A percentile compares a stretch with the other conserved stretches of the same genome.
Conservation (phyloP, 2,113 vertebrate genomes). For the Lates calcarifer region DNA sequence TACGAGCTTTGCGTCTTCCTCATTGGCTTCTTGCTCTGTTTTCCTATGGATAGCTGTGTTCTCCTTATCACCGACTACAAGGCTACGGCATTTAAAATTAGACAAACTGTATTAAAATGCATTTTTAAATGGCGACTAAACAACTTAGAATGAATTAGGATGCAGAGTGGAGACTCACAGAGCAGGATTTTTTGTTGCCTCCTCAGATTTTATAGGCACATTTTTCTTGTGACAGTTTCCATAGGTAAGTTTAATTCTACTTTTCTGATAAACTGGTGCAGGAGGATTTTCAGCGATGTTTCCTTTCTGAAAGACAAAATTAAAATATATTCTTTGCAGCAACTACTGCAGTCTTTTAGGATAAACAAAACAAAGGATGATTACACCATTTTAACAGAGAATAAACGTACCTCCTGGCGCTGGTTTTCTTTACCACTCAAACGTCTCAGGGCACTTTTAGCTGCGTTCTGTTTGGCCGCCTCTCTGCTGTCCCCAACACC, state of each 20-base stretch:
- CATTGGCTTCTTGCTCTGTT: constrained; percentile 76
- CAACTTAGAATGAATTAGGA: not conserved
- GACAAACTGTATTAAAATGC: not conserved
- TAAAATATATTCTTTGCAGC: not conserved
- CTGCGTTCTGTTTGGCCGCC: constrained; percentile 9
- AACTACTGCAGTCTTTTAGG: not conserved
- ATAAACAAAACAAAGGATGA: not conserved
- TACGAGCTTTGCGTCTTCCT: constrained; percentile 74
- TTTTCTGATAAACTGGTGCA: not conserved
- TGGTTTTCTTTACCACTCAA: not conserved
- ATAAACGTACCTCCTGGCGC: not conserved
- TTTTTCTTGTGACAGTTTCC: too few relatives aligned
- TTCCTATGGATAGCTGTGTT: constrained; percentile 65
- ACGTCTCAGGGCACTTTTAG: not conserved
- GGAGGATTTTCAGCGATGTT: not conserved
- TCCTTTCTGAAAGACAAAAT: constrained; percentile 30
- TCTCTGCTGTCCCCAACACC: accelerated
- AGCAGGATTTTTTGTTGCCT: constrained; percentile 1
- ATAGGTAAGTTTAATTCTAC: constrained; percentile 40
- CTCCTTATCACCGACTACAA: constrained; percentile 54
- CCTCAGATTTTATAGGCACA: not conserved
- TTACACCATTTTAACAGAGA: not conserved
- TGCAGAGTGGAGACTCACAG: constrained; percentile 52
- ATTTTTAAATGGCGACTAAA: not conserved
- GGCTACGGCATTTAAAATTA: constrained; percentile 49